These are phyloP conservation scores for Yponomeuta sedellus DNA, from an alignment of 2,888 invertebrate species.

Conservation along the genomic window DNA sequence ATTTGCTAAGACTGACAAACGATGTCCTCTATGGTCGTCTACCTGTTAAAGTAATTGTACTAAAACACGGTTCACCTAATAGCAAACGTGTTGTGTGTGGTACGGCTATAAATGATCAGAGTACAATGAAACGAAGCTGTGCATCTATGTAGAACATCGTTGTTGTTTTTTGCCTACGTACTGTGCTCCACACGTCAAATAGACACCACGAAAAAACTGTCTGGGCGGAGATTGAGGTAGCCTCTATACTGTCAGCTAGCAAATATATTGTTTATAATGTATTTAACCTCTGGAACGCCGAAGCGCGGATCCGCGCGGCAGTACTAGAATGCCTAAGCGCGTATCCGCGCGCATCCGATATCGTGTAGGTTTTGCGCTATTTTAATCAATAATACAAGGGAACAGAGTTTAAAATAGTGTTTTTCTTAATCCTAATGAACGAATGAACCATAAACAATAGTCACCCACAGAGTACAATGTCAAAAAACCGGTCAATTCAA, in stretches of 20 bases:
- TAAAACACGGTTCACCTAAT: not conserved
- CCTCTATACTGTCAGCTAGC: constrained; percentile 30
- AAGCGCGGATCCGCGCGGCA: too few relatives aligned
- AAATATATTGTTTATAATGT: too few relatives aligned
- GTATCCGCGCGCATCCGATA: too few relatives aligned
- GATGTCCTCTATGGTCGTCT: not conserved
- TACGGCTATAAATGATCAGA: constrained; percentile 40
- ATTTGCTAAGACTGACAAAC: not conserved
- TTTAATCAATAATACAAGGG: too few relatives aligned
- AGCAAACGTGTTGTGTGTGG: not conserved
- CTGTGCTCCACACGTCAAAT: constrained; percentile 39
- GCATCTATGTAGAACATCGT: constrained; percentile 70
- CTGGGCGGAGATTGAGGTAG: constrained; percentile 21
- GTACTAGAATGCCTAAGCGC: too few relatives aligned
- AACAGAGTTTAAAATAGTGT: too few relatives aligned
- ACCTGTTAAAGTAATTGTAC: not conserved
- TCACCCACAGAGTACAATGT: too few relatives aligned
- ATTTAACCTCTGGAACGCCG: too few relatives aligned
- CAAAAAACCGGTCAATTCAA: too few relatives aligned
- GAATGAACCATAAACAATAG: too few relatives aligned
- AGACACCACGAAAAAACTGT: constrained; percentile 37
- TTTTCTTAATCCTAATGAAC: too few relatives aligned
- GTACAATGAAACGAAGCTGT: constrained; percentile 53
- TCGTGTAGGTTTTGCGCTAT: too few relatives aligned
- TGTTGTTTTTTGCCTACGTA: constrained; percentile 40